Conservation (phyloP, 2,113 vertebrate genomes). For the Ptilonorhynchus violaceus region DNA sequence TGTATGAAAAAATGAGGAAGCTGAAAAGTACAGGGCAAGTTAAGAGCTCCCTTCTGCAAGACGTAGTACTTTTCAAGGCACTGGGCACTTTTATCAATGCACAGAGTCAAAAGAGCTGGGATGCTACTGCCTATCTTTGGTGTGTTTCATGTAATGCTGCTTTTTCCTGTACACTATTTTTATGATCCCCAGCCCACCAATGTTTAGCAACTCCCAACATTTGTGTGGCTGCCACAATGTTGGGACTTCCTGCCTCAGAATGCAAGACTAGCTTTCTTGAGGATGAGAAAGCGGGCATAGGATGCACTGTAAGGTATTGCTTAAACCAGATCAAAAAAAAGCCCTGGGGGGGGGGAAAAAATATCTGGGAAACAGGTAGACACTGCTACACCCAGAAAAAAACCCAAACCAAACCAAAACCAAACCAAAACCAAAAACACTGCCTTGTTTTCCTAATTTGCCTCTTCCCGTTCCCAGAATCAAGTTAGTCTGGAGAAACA, state of each 20-base stretch:
- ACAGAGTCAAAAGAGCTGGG: background rate
- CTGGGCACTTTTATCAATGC: background rate
- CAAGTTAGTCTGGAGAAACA: background rate
- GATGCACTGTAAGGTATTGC: background rate
- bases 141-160: fast-evolving
- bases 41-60: background rate
- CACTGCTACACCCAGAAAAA: background rate
- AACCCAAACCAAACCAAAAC: background rate
- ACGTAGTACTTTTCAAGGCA: background rate
- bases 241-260: background rate
- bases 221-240: background rate
- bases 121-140: background rate
- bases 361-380: background rate
- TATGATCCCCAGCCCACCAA: background rate
- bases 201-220: background rate
- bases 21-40: background rate
- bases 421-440: background rate
- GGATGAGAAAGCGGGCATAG: background rate
- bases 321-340: background rate
- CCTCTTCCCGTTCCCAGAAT: background rate
- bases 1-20: background rate
- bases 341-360: background rate
- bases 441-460: background rate
- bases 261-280: background rate
- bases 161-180: background rate